Evolutionary conservation across 2,113 vertebrate genomes (phyloP).

Genomic region (Brachypodius melanocephalos): DNA sequence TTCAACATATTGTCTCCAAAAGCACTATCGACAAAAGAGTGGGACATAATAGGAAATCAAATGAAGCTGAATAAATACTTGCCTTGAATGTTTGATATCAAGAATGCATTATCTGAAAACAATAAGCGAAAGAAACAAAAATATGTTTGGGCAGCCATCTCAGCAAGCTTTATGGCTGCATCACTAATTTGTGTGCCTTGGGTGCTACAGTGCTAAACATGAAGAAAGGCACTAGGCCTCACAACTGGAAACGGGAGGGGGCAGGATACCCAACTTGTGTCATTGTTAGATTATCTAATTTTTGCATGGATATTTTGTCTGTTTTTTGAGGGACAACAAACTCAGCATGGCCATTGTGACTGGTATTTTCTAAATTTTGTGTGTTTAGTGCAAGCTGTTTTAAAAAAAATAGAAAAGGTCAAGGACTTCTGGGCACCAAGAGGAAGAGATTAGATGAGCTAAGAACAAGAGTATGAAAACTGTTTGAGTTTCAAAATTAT

Average conservation of each 20-base stretch:
- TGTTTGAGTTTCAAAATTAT: not conserved
- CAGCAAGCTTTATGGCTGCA: not conserved
- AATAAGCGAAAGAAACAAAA: conserved; percentile 22
- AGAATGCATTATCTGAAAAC: conserved; percentile 46
- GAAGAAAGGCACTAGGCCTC: not conserved
- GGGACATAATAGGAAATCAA: conserved; percentile 68
- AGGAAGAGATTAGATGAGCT: not conserved
- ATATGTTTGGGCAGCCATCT: not conserved
- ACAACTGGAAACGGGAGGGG: not conserved
- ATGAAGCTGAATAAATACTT: conserved; percentile 74
- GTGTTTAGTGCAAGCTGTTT: not conserved
- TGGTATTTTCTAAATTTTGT: not conserved
- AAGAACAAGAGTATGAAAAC: not conserved
- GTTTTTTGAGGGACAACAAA: not conserved
- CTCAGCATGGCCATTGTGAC: not conserved
- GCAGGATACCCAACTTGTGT: rapidly evolving
- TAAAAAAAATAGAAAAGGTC: not conserved
- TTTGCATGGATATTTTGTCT: not conserved
- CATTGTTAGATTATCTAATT: not conserved
- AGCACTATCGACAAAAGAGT: conserved; percentile 64
- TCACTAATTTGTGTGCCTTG: not conserved
- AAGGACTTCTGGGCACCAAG: not conserved
- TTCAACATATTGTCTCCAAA: conserved; percentile 54
- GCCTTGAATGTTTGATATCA: not conserved
- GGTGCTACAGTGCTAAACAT: not conserved